Base-by-base conservation (phyloP, 2,113 vertebrate species). In the Lampris incognitus region DNA sequence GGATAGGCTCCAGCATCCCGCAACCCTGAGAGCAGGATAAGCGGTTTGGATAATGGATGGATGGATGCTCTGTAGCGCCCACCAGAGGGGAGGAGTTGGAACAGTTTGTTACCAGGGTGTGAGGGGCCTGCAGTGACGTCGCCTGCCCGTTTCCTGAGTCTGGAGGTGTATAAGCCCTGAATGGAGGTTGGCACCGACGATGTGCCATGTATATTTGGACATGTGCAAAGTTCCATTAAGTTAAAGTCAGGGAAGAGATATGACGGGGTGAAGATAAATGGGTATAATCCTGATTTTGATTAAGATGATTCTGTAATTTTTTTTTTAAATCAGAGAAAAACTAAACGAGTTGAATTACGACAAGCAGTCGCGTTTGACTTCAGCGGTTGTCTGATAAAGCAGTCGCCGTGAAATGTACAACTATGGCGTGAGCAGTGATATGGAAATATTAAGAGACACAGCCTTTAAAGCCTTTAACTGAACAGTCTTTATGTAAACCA, bases 391-490 rank as follows among this genome's bases (percentile, higher is more conserved):
- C 10, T 44, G n/a, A 11, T 58, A 36, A 69, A 66, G 62, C 39
- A 46, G 46, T n/a, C 10, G 5, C 6, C 9, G 54, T 56, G 13
- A 67, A 55, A 55, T 41, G 6, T 51, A 51, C 57, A 10, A 49
- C 8, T 54, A 6, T 49, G 60, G 55, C 66, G 49, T 61, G 10
- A 63, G 41, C 59, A 6, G 38, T 49, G 13, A 3, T 9, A 69
- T 51, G 42, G 57, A 66, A 80, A 70, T 69, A 67, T 75, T 60
- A 73, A 73, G 48, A 51, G 69, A 6, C 37, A 48, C 7, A 13
- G 5, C 37, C 38, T 57, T 48, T 36, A 13, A 46, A 64, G 10
- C n/a, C 8, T 42, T 24, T 24, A 48, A 44, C 39, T 38, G 5
- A 36, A 62, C 37, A 63, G 67, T 69, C 52, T n/a, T 11, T 56